Evolutionary conservation across 2,113 vertebrate genomes (phyloP).

Genomic region (Dasyurus viverrinus): DNA sequence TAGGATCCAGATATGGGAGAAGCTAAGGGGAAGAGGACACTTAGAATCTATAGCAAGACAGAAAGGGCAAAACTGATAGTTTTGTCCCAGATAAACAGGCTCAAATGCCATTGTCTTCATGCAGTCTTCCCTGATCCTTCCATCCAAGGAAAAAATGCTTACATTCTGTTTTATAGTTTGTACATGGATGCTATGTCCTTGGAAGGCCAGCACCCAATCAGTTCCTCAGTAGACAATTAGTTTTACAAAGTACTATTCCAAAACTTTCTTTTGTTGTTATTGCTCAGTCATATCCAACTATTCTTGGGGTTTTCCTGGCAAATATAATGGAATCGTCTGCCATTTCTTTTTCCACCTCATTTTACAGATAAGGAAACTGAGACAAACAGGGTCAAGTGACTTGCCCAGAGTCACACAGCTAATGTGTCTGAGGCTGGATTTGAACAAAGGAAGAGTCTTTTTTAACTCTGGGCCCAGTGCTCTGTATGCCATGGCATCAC

Average conservation of each 20-base stretch:
- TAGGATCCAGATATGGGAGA: not conserved
- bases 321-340: not conserved
- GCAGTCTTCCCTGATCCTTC: not conserved
- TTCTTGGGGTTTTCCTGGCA: not conserved
- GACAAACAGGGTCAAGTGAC: not conserved
- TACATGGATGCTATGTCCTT: not conserved
- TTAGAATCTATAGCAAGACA: not conserved
- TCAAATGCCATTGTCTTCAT: not conserved
- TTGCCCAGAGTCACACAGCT: not conserved
- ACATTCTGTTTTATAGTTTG: not conserved
- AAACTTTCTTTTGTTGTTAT: not conserved
- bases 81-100: no score
- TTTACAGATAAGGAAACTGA: not conserved
- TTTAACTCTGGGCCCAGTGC: not conserved
- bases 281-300: not conserved
- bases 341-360: not conserved
- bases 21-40: not conserved
- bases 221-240: not conserved
- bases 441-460: not conserved
- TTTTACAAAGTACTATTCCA: not conserved
- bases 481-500: not conserved
- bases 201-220: not conserved
- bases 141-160: not conserved
- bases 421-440: not conserved
- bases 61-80: not conserved